A percentile compares a stretch with the other conserved stretches of the same genome.
Evolutionary conservation across 2,797 vertebrate species (phyloP).

Genomic region (Anguilla pacifica): DNA sequence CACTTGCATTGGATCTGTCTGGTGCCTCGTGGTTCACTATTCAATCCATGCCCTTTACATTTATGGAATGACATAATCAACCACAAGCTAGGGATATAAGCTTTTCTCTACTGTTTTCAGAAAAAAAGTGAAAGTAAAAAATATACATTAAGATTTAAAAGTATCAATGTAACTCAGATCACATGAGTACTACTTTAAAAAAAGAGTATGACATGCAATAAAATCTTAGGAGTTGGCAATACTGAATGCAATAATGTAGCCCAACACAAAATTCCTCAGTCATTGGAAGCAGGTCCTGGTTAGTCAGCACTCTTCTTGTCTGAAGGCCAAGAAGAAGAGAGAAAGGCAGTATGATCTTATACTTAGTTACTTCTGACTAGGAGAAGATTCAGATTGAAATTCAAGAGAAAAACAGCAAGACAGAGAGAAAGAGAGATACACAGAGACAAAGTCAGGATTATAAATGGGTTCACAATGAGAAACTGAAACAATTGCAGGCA

Average conservation of each 20-base stretch:
- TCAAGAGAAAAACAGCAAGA: conserved; percentile 17
- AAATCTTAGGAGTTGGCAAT: conserved; percentile 12
- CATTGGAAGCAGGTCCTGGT: neutral
- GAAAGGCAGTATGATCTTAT: conserved; percentile 25
- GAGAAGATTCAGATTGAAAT: neutral
- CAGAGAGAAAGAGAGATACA: conserved; percentile 24
- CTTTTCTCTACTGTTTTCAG: neutral
- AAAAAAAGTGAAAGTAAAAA: neutral
- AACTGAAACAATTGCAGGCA: conserved; percentile 48
- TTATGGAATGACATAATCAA: neutral
- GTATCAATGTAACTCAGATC: neutral
- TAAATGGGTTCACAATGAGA: conserved; percentile 34
- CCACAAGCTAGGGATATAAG: neutral
- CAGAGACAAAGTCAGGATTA: conserved; percentile 22
- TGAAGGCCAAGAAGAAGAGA: conserved; percentile 28
- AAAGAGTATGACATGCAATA: conserved; percentile 9
- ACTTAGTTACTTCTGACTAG: neutral
- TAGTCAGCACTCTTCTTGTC: conserved; percentile 7
- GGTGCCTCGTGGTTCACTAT: neutral
- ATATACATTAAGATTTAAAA: neutral
- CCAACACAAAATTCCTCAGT: conserved; percentile 19
- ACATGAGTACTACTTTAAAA: neutral
- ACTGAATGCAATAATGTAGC: conserved; percentile 15
- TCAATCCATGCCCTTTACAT: neutral
- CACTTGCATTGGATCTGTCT: neutral